A percentile compares a stretch with the other conserved stretches of the same genome.
These are phyloP conservation scores for Mesorhabditis spiculigera DNA, from an alignment of 2,888 invertebrate genomes.

Conservation along the genomic window DNA sequence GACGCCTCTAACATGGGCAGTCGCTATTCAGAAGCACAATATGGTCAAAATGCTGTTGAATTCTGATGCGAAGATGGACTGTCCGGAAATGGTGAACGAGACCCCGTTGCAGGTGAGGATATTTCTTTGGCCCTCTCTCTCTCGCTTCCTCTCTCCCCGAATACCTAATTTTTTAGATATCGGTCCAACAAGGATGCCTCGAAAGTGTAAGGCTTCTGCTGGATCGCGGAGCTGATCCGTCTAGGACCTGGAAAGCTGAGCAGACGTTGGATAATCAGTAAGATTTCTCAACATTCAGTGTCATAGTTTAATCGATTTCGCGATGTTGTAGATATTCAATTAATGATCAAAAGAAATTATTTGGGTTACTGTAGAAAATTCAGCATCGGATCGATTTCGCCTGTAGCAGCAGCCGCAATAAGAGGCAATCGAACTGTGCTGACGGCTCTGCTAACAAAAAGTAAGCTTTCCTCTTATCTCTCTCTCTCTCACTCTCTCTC, in stretches of 20 bases:
- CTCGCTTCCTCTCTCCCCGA: no score
- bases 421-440: constrained; percentile 71
- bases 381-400: constrained; percentile 73
- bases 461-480: background rate
- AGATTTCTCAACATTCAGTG: background rate
- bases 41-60: constrained; percentile 67
- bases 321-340: no score
- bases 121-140: background rate
- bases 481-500: no score
- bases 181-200: constrained; percentile 58
- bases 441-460: constrained; percentile 9
- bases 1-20: constrained; percentile 31
- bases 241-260: constrained; percentile 72
- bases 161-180: constrained; percentile 16
- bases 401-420: constrained; percentile 82
- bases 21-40: constrained; percentile 25
- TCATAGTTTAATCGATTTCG: no score
- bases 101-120: constrained; percentile 81
- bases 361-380: background rate
- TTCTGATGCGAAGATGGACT: constrained; percentile 77
- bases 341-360: no score
- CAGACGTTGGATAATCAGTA: background rate
- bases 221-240: constrained; percentile 82
- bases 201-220: constrained; percentile 78
- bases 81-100: constrained; percentile 68